phyloP scores from a whole-genome alignment of 2,113 vertebrate species.

The Rhineura floridana region DNA sequence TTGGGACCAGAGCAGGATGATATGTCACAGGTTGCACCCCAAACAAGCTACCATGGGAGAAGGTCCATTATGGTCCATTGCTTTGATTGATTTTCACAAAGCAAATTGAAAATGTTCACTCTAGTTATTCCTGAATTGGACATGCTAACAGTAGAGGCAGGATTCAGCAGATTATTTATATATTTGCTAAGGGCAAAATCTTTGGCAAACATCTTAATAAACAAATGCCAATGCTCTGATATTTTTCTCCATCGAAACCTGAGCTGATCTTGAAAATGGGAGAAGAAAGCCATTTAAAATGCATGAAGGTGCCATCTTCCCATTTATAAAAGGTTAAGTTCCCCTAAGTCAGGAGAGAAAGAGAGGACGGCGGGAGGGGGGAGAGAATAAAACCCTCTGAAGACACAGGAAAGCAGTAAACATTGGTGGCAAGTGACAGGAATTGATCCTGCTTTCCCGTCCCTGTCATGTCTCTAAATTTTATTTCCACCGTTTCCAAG shows the following conservation, averaged over 20 bases:
- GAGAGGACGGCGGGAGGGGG: background rate
- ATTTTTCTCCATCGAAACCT: background rate
- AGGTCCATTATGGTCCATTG: background rate
- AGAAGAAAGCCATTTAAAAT: slow-evolving; percentile 80
- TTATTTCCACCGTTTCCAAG: slow-evolving; percentile 81
- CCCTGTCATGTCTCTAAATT: slow-evolving; percentile 84
- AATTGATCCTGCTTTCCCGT: slow-evolving; percentile 83
- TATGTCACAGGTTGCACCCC: background rate
- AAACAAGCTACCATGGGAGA: background rate
- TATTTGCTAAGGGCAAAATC: slow-evolving; percentile 5
- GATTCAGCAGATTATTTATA: background rate
- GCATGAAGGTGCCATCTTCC: slow-evolving; percentile 76
- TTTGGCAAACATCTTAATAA: slow-evolving; percentile 16
- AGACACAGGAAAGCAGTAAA: slow-evolving; percentile 80
- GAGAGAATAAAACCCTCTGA: slow-evolving; percentile 72
- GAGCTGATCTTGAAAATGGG: slow-evolving; percentile 55
- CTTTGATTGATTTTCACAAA: background rate
- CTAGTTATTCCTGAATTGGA: background rate
- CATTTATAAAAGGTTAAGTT: slow-evolving; percentile 84
- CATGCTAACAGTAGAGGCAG: background rate
- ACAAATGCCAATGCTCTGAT: background rate
- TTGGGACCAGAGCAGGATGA: too few species aligned
- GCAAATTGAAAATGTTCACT: background rate
- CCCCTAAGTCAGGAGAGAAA: slow-evolving; percentile 80
- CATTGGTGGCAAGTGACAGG: slow-evolving; percentile 84